These are phyloP conservation scores for Maniola hyperantus DNA, from an alignment of 2,888 invertebrate species.

Conservation along the genomic window DNA sequence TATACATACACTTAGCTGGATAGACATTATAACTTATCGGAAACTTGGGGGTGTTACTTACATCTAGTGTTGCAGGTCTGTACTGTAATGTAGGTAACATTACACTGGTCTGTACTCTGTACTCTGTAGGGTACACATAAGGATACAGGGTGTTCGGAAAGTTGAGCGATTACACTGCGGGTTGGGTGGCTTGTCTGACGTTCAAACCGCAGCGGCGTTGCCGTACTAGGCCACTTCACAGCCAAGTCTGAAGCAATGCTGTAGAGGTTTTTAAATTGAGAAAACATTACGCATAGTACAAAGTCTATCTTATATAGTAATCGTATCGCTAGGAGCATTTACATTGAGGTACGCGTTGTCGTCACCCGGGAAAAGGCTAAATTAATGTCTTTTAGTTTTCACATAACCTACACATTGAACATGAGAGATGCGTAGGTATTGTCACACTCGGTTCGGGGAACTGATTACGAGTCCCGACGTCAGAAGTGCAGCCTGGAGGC, in stretches of 20 bases:
- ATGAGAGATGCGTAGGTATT: background rate
- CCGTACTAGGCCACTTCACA: background rate
- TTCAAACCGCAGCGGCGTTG: too few relatives aligned
- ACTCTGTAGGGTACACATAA: too few relatives aligned
- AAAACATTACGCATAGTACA: background rate
- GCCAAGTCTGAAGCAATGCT: background rate
- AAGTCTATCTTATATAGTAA: background rate
- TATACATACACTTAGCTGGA: background rate
- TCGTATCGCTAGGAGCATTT: conserved; percentile 14
- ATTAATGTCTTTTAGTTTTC: conserved; percentile 30
- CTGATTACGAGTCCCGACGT: conserved; percentile 37
- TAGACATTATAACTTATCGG: background rate
- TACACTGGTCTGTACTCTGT: too few relatives aligned
- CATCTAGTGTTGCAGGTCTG: too few relatives aligned
- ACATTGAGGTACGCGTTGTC: conserved; percentile 17
- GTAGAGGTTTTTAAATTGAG: background rate
- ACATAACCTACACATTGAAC: conserved; percentile 13
- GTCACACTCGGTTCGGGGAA: too few relatives aligned
- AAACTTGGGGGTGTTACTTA: background rate
- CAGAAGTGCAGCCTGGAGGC: conserved; percentile 56
- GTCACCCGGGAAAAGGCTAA: background rate
- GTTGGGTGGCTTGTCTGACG: too few relatives aligned
- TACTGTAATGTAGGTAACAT: too few relatives aligned
- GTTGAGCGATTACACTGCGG: too few relatives aligned
- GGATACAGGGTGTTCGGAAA: too few relatives aligned